phyloP scores from a whole-genome alignment of 2,797 vertebrate genomes.

The Saguinus oedipus region DNA sequence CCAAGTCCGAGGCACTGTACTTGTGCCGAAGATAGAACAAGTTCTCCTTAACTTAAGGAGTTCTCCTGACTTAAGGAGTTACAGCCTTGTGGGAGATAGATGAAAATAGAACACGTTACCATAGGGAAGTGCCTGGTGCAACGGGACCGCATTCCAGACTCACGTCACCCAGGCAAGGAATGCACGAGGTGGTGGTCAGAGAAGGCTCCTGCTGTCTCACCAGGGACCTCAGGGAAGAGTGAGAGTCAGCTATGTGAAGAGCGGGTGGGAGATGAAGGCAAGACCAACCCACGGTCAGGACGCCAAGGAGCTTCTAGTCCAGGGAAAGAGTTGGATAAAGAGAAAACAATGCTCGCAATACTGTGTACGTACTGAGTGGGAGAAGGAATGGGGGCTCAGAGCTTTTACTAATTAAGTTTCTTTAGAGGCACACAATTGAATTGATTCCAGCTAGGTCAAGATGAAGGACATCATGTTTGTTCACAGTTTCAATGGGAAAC shows the following conservation, averaged over 20 bases:
- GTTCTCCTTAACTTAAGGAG: too few species aligned
- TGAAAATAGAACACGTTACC: background rate
- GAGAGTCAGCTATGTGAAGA: background rate
- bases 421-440: background rate
- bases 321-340: background rate
- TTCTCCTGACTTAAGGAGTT: background rate
- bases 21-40: background rate
- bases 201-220: background rate
- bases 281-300: background rate
- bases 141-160: background rate
- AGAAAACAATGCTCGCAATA: background rate
- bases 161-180: background rate
- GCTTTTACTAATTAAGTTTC: background rate
- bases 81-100: background rate
- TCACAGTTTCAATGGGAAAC: background rate
- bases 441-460: background rate
- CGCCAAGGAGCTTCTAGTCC: background rate
- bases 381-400: background rate
- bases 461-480: background rate
- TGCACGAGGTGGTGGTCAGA: background rate
- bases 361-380: background rate
- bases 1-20: background rate
- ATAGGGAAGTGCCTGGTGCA: background rate
- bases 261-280: background rate
- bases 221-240: background rate